Base-by-base conservation (phyloP, 1,140 invertebrate species). In the Ceratitis capitata region DNA sequence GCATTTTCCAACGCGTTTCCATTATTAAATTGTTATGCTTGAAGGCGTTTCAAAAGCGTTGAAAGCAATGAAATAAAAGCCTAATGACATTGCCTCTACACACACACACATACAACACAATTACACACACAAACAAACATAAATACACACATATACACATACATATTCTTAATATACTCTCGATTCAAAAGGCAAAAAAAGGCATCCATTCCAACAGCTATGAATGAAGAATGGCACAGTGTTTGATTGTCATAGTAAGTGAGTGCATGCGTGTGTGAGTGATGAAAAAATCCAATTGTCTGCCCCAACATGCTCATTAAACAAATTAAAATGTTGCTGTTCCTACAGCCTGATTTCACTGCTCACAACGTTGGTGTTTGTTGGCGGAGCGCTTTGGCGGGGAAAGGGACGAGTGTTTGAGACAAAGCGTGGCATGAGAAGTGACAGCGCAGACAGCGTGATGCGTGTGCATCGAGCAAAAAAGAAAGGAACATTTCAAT, bases 21-120 rank as follows among this genome's bases (percentile, higher is more conserved):
- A 45, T 78, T 82, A 85, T 86, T 86, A 86, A 86, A 86, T 85
- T 85, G 78, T 86, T 86, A 58, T 78, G 85, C 86, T 86, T 86
- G 86, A 86, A 64, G 82, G 78, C 84, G 83, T 84, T 86, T 83
- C 19, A 83, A 69, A 61, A 42, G 45, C 84, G 56, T 47, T 82
- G 51, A 56, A 56, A 82, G 29, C 53, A 61, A 85, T 49, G 29
- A 85, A 82, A 85, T 42, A 83, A 82, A 85, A 82, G 61, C 61
- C 23, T 61, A 84, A 84, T 84, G 83, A 84, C 53, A 61, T 64
- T 69, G 64, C 49, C 47, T 61, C 1, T 84, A 26, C n/a, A 39
- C 42, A 29, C 23, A 61, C 45, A 84, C 56, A 74, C 47, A 51
- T 26, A 64, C 83, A n/a, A 23, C 32, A 47, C n/a, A 64, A 32